Base-by-base conservation (phyloP, 1,140 invertebrate genomes). In the Diorhabda sublineata region DNA sequence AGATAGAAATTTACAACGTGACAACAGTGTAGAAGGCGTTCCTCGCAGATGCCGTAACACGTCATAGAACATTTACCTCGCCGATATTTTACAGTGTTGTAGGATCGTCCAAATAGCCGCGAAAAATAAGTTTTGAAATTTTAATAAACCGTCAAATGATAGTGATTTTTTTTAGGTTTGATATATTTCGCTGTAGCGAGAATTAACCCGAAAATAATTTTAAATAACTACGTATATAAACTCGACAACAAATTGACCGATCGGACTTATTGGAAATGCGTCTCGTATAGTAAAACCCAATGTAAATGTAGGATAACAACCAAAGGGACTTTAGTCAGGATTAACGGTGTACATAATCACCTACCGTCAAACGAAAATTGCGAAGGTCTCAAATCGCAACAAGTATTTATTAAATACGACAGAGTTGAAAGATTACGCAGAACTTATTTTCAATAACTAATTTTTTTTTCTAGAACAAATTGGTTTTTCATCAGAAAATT, bases 221-320 rank as follows among this genome's bases (percentile, higher is more conserved):
- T 74, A 8, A 66, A 76, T 61, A 71, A 70, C 66, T 74, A 70
- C 57, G 69, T 68, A 26, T 74, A 66, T 61, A 74, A 68, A 47
- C 66, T 68, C 5, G 56, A 68, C 42, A 63, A 63, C 6, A 70
- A 71, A 42, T 61, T 67, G 45, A 58, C 59, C 0, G 66, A 72
- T 42, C 64, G 73, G 43, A 76, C 73, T 1, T 74, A 73, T 43
- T 78, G 77, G 77, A 70, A 75, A 43, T 78, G 77, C 56, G 64
- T 69, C 4, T 71, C 69, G 2, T 69, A 69, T 45, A 66, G 69
- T n/a, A 73, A 70, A 61, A 66, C 44, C 1, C 70, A 64, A 63
- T 77, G 76, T 61, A 77, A 71, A 66, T 69, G 70, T 41, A 67
- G 72, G 61, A 42, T 76, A 8, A 69, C 64, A 8, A 71, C 72